Base-by-base conservation (phyloP, 1,140 invertebrate genomes). In the Gonioctena quinquepunctata region DNA sequence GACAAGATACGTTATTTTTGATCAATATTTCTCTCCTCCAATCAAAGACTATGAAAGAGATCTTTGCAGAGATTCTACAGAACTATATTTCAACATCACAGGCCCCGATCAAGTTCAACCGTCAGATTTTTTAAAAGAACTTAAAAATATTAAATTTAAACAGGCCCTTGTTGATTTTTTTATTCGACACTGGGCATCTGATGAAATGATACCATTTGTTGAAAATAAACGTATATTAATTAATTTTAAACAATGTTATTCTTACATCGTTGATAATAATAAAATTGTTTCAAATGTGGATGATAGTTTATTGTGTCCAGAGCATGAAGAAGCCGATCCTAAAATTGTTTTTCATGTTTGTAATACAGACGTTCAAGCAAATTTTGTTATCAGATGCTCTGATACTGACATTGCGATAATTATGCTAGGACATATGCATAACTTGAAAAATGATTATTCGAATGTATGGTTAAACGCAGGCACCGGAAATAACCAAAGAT, bases 391-490 rank as follows among this genome's bases (percentile, higher is more conserved):
- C 19, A 71, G 70, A 71, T 74, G 63, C 54, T 77, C 76, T 28
- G 76, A 81, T 72, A 80, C 76, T 8, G 81, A 83, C 70, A 75
- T 83, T 57, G 48, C 69, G n/a, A 66, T 79, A 16, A 82, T 81
- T 16, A 76, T 82, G 73, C 49, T 82, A 1, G 79, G 70, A 49
- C 70, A 81, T 74, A 81, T 82, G 76, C 52, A 79, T 64, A 48
- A 76, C 70, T 26, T 82, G 7, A 63, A 74, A 69, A 49, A 66
- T 48, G 49, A 68, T 65, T 28, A 13, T 59, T 69, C 61, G 1
- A 63, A 70, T 65, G 63, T 81, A 60, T 78, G 68, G 69, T 73
- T 79, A 61, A 5, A 73, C 22, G 16, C 69, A 50, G 76, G 76
- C 23, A 70, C 66, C 19, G 76, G 75, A 42, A 80, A 82, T 57